Conservation (phyloP, 2,888 invertebrate species). For the Callosobruchus maculatus region DNA sequence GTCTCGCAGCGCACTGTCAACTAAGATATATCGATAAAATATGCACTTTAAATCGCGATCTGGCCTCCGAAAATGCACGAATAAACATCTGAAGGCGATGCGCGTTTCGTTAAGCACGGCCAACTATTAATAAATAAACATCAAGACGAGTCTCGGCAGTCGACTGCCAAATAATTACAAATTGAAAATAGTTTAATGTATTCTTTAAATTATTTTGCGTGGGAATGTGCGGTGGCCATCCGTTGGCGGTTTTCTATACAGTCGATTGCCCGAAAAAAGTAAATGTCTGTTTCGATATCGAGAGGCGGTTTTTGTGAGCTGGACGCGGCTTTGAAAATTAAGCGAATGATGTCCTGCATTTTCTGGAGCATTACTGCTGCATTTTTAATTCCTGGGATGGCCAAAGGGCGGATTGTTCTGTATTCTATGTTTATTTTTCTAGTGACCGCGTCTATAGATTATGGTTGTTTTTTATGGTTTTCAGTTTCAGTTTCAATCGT, state of each 20-base stretch:
- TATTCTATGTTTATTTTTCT: too few species aligned
- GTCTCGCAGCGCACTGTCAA: constrained; percentile 47
- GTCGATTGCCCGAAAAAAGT: background rate
- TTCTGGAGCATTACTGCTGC: too few species aligned
- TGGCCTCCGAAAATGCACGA: constrained; percentile 34
- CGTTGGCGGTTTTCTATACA: constrained; percentile 17
- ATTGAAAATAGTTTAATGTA: constrained; percentile 34
- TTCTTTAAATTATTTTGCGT: constrained; percentile 31
- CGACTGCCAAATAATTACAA: constrained; percentile 30
- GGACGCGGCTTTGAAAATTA: too few species aligned
- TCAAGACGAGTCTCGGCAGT: constrained; percentile 13
- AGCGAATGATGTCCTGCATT: too few species aligned
- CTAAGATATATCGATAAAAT: constrained; percentile 50
- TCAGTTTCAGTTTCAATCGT: too few species aligned
- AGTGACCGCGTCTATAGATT: too few species aligned
- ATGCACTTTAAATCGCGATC: constrained; percentile 44
- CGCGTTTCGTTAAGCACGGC: constrained; percentile 12
- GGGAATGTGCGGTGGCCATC: constrained; percentile 21
- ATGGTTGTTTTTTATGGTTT: too few species aligned
- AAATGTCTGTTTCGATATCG: too few species aligned
- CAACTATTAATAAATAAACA: constrained; percentile 18
- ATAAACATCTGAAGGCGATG: constrained; percentile 33
- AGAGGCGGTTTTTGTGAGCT: too few species aligned
- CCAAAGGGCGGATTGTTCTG: too few species aligned
- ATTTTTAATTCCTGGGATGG: too few species aligned